Evolutionary conservation across 1,140 invertebrate species (phyloP).

Genomic region (Philotrypesis tridentata): DNA sequence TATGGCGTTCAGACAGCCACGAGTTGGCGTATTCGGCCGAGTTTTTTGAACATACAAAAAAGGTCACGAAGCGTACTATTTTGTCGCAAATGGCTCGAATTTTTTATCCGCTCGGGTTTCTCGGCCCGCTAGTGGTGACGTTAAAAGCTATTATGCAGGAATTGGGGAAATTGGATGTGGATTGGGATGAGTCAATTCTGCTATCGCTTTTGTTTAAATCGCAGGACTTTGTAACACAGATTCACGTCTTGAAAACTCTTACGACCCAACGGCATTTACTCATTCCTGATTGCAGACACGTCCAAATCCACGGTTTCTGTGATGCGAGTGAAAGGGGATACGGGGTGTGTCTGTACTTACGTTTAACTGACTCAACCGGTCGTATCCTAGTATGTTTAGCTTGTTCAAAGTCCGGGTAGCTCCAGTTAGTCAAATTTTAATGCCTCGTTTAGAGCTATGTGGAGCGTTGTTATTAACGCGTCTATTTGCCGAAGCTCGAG

Average conservation of each 20-base stretch:
- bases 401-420: slow-evolving; percentile 17
- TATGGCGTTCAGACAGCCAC: slow-evolving; percentile 56
- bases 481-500: slow-evolving; percentile 21
- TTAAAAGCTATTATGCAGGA: slow-evolving; percentile 55
- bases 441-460: slow-evolving; percentile 45
- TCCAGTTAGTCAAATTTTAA: neutral
- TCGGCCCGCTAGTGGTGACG: neutral
- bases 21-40: slow-evolving; percentile 31
- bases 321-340: slow-evolving; percentile 63
- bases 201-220: slow-evolving; percentile 46
- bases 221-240: slow-evolving; percentile 43
- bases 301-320: slow-evolving; percentile 64
- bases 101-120: neutral
- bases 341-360: slow-evolving; percentile 61
- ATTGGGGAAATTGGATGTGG: slow-evolving; percentile 51
- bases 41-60: slow-evolving; percentile 43
- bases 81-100: neutral
- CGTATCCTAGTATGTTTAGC: neutral
- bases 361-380: slow-evolving; percentile 9
- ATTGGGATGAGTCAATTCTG: slow-evolving; percentile 59
- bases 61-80: slow-evolving; percentile 44
- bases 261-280: slow-evolving; percentile 14
- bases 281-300: neutral
- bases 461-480: slow-evolving; percentile 61
- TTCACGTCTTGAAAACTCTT: slow-evolving; percentile 33